phyloP scores from a whole-genome alignment of 2,888 invertebrate genomes.

The Arctia plantaginis region DNA sequence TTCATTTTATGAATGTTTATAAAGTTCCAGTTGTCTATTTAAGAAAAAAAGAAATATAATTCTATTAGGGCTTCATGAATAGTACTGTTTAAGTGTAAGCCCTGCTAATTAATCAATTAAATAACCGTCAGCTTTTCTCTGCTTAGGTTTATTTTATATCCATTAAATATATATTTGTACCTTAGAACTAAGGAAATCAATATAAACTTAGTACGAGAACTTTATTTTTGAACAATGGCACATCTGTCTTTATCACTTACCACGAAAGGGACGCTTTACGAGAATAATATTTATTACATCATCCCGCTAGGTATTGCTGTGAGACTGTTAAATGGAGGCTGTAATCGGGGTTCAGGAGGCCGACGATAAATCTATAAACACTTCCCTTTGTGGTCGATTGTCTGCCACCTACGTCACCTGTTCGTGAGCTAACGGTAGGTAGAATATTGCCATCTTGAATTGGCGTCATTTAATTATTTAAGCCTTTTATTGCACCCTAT shows the following conservation, averaged over 20 bases:
- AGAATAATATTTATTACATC: slow-evolving; percentile 22
- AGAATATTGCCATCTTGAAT: neutral
- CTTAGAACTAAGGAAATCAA: neutral
- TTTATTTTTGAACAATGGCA: neutral
- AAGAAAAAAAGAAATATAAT: no score
- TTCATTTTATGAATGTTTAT: no score
- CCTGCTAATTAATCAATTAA: no score
- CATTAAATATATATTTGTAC: neutral
- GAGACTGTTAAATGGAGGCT: slow-evolving; percentile 42
- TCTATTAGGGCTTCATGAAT: no score
- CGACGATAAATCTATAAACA: slow-evolving; percentile 46
- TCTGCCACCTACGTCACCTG: slow-evolving; percentile 53
- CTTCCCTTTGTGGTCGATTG: slow-evolving; percentile 48
- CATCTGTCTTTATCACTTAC: slow-evolving; percentile 3
- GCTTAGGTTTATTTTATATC: neutral
- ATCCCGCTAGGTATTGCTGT: slow-evolving; percentile 22
- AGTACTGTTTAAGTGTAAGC: no score
- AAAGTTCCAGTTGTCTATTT: no score
- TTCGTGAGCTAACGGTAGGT: slow-evolving; percentile 18
- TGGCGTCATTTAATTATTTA: slow-evolving; percentile 22
- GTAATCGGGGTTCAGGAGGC: slow-evolving; percentile 51
- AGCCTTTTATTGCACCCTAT: neutral
- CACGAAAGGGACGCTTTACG: neutral
- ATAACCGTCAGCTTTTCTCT: no score
- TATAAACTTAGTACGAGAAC: neutral